Evolutionary conservation across 2,797 vertebrate species (phyloP), one percentile per base, ranked within the genome.

Genomic region (Ambastaia sidthimunki): DNA sequence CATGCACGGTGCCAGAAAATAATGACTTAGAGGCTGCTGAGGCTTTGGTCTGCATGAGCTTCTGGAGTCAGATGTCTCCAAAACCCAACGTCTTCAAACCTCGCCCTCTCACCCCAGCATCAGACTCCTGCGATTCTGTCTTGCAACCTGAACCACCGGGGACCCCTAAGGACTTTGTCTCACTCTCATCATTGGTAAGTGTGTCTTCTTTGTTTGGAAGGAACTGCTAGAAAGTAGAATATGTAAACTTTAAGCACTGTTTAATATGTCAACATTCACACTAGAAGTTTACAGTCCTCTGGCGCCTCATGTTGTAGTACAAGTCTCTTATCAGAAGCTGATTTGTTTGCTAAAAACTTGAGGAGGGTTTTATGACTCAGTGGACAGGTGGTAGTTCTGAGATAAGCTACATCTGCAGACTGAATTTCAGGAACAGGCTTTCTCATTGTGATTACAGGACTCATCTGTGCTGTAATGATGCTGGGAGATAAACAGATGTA

Each of bases 11-110:
- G 86, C 85, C 96, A 89, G 96, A 98, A 88, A 96, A 97, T 91
- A 98, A 96, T 0, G 98, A 98, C 89, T 94, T 99, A 0, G 98
- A 99, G 87, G 98, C 98, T 0, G 97, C 97, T 0, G 96, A 99
- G 84, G 96, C 96, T 0, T 93, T 99, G 80, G 95, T 99, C 85
- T 99, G 96, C 66, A 99, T 99, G 98, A 98, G 98, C 83, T 96
- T 96, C 18, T 98, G 96, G 97, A 96, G 96, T 74, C 97, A 96
- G 83, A 92, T 95, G 69, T 88, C 92, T 0, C 94, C 94, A 84
- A 90, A 84, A 87, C 82, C 80, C 0, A 89, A 52, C 73, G 67
- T 90, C 69, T 93, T 91, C 86, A 97, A 96, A 90, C 92, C 95
- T 83, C 92, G 98, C 72, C 97, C 97, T 18, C 95, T 99, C 80